phyloP scores from a whole-genome alignment of 2,113 vertebrate genomes.

The Gnathonemus echidnorhynchus region DNA sequence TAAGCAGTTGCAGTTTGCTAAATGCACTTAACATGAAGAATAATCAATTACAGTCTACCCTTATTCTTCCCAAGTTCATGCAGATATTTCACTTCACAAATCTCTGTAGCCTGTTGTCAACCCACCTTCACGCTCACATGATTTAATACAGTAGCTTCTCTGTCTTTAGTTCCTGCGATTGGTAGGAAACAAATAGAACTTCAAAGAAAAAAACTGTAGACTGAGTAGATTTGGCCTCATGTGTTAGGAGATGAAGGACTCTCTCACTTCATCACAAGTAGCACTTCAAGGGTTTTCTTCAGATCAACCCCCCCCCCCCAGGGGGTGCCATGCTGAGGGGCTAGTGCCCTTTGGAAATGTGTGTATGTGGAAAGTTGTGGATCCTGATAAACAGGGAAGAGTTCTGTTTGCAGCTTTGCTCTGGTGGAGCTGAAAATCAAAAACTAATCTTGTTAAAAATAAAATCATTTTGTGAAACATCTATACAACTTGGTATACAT shows the following conservation, averaged over 20 bases:
- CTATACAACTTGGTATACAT: background rate
- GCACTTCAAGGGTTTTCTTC: background rate
- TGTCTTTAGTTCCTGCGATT: background rate
- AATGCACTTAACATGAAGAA: background rate
- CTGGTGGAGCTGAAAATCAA: background rate
- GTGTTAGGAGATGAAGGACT: background rate
- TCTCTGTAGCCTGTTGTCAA: background rate
- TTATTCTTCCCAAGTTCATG: background rate
- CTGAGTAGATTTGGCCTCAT: constrained; percentile 14
- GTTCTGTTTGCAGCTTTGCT: background rate
- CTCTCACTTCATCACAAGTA: background rate
- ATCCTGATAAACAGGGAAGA: background rate
- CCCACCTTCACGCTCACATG: background rate
- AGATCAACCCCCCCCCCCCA: background rate
- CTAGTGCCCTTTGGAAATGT: background rate
- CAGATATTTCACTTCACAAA: background rate
- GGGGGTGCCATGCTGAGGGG: background rate
- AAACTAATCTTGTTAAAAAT: background rate
- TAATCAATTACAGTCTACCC: background rate
- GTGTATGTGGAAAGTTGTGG: background rate
- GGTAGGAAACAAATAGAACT: background rate
- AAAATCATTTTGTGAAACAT: background rate
- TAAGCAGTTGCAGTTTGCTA: background rate
- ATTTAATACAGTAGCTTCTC: background rate
- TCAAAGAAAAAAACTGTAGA: constrained; percentile 4